These are phyloP conservation scores for Centropyge bicolor DNA, from an alignment of 2,797 vertebrate genomes.

Conservation along the genomic window DNA sequence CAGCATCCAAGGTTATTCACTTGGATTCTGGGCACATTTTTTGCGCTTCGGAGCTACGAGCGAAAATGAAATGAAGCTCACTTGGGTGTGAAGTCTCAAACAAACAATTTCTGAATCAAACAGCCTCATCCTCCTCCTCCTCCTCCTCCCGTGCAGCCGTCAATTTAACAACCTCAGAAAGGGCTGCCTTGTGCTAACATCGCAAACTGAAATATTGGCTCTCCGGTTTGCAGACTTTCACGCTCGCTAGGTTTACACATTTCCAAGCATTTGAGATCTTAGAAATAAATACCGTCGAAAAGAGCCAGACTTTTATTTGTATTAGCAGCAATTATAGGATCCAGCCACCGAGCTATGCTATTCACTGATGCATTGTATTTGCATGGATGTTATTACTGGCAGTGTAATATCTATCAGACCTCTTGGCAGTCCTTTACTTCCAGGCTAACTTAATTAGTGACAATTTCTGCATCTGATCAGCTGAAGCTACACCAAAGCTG, in stretches of 20 bases:
- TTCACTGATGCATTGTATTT: constrained; percentile 26
- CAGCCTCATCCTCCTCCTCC: constrained; percentile 38
- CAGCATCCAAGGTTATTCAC: constrained; percentile 30
- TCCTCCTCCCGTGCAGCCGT: constrained; percentile 7
- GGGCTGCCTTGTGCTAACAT: constrained; percentile 33
- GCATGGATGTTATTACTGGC: constrained; percentile 28
- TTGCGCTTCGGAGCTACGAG: constrained; percentile 29
- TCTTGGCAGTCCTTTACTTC: constrained; percentile 32
- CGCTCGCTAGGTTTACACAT: constrained; percentile 32
- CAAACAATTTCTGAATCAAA: constrained; percentile 59
- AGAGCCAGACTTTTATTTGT: constrained; percentile 24
- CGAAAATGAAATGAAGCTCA: constrained; percentile 55
- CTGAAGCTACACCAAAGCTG: constrained; percentile 14
- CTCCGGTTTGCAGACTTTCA: constrained; percentile 35
- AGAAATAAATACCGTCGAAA: constrained; percentile 8
- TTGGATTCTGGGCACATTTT: constrained; percentile 39
- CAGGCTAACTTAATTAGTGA: constrained; percentile 47
- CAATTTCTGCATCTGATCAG: constrained; percentile 52
- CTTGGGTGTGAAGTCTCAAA: constrained; percentile 57
- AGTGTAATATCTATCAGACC: constrained; percentile 36
- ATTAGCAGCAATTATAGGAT: constrained; percentile 27
- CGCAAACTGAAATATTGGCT: constrained; percentile 13
- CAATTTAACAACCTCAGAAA: constrained; percentile 42
- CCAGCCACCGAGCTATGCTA: constrained; percentile 7
- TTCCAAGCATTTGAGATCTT: constrained; percentile 11